Base-by-base conservation (phyloP, 2,113 vertebrate species). In the Hiodon alosoides region DNA sequence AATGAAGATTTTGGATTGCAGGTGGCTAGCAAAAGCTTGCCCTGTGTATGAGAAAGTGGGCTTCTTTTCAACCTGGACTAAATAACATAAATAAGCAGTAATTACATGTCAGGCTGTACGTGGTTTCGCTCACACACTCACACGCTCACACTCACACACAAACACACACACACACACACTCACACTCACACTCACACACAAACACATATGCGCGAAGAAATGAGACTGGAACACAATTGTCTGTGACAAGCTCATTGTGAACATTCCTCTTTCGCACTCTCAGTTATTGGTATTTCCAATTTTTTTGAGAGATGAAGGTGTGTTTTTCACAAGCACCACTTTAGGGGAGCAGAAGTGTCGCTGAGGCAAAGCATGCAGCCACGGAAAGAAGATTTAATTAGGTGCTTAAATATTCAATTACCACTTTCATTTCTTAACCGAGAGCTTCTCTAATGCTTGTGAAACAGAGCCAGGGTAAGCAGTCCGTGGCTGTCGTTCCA, bases 321-420 rank as follows among this genome's bases (percentile, higher is more conserved):
- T 57, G 66, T 76, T 48, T 76, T 47, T 31, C 11, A 70, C 4
- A 64, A 70, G 80, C 73, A 72, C 68, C 76, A 64, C 78, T 81
- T 78, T 70, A 72, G 50, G 53, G 75, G 51, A 70, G 46, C 72
- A 59, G 57, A 57, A 78, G 71, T 70, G 77, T 67, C 71, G 69
- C 67, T 55, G 58, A 65, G 72, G 69, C 77, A 66, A 50, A 62
- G 17, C 17, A 66, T 66, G 46, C 58, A 67, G 54, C 65, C 69
- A 80, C 79, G 70, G 77, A 81, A 80, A 62, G 50, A 66, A 68
- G 48, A 79, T 80, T 77, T 79, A 81, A 83, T 81, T 83, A 79
- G 76, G 80, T 77, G 78, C 69, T 81, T 81, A 83, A 75, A 81
- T 83, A 81, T 80, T 81, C 78, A 81, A 80, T 83, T 79, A 79